Percentiles rank a stretch among this genome's conserved stretches.
phyloP scores from a whole-genome alignment of 2,888 invertebrate genomes.

The Hemithea aestivaria region DNA sequence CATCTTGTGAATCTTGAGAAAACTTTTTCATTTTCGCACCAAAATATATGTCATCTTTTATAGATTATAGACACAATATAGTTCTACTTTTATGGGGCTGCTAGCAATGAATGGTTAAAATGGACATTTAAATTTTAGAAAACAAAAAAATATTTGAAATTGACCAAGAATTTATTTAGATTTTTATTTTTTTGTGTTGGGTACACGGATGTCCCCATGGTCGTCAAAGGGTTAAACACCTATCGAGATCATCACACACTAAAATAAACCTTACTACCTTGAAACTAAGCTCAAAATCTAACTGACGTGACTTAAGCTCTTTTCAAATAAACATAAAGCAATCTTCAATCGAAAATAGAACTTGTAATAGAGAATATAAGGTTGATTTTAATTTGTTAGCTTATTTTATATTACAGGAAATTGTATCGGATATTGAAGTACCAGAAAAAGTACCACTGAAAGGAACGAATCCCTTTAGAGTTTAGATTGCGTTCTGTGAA shows the following conservation, averaged over 20 bases:
- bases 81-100: too few relatives aligned
- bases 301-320: background rate
- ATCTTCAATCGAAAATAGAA: slow-evolving; percentile 32
- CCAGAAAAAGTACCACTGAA: slow-evolving; percentile 44
- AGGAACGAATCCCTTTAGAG: slow-evolving; percentile 34
- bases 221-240: slow-evolving; percentile 55
- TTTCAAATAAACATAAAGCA: slow-evolving; percentile 17
- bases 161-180: too few relatives aligned
- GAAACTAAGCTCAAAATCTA: slow-evolving; percentile 23
- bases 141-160: too few relatives aligned
- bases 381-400: slow-evolving; percentile 28
- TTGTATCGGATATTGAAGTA: slow-evolving; percentile 50
- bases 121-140: too few relatives aligned
- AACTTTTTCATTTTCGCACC: too few relatives aligned
- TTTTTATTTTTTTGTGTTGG: too few relatives aligned
- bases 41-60: too few relatives aligned
- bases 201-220: too few relatives aligned
- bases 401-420: slow-evolving; percentile 47
- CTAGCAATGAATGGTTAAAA: too few relatives aligned
- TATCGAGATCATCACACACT: slow-evolving; percentile 4
- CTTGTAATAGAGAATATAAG: slow-evolving; percentile 30
- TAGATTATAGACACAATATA: too few relatives aligned
- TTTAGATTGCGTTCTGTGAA: slow-evolving; percentile 25
- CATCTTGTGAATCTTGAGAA: too few relatives aligned
- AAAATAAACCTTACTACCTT: slow-evolving; percentile 31